phyloP scores from a whole-genome alignment of 2,888 invertebrate genomes.

The Parochlus steinenii region DNA sequence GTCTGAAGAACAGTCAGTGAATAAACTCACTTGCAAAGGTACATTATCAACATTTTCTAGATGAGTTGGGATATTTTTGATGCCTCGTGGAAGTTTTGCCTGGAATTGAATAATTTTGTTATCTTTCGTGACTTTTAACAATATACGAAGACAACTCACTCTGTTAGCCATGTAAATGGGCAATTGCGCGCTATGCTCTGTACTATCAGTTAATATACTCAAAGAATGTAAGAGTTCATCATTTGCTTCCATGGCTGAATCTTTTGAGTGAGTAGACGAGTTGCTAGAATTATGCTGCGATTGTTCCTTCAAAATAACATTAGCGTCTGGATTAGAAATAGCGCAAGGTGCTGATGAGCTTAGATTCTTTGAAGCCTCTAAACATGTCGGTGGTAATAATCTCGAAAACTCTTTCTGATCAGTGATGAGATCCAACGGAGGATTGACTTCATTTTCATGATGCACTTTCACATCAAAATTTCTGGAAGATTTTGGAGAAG shows the following conservation, averaged over 20 bases:
- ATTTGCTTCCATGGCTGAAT: constrained; percentile 32
- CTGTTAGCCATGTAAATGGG: constrained; percentile 87
- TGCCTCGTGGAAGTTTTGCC: constrained; percentile 91
- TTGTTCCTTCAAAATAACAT: neutral
- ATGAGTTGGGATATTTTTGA: constrained; percentile 91
- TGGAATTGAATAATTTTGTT: constrained; percentile 29
- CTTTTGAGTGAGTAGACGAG: constrained; percentile 30
- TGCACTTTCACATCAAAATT: constrained; percentile 21
- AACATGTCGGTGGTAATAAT: constrained; percentile 28
- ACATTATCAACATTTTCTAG: constrained; percentile 94
- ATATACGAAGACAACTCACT: constrained; percentile 36
- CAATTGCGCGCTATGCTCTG: constrained; percentile 79
- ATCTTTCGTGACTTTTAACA: too few species aligned
- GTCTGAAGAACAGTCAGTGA: constrained; percentile 91
- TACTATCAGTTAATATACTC: constrained; percentile 75
- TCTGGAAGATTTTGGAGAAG: constrained; percentile 23
- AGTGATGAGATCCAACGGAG: neutral
- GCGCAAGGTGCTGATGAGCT: constrained; percentile 79
- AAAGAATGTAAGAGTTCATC: constrained; percentile 58
- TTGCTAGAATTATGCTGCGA: constrained; percentile 16
- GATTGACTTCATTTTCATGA: constrained; percentile 1
- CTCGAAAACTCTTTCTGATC: constrained; percentile 16
- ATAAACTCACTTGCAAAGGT: constrained; percentile 87
- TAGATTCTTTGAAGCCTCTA: constrained; percentile 53
- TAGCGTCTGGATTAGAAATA: constrained; percentile 34